Evolutionary conservation across 2,888 invertebrate species (phyloP).

Genomic region (Auanema freiburgensis): DNA sequence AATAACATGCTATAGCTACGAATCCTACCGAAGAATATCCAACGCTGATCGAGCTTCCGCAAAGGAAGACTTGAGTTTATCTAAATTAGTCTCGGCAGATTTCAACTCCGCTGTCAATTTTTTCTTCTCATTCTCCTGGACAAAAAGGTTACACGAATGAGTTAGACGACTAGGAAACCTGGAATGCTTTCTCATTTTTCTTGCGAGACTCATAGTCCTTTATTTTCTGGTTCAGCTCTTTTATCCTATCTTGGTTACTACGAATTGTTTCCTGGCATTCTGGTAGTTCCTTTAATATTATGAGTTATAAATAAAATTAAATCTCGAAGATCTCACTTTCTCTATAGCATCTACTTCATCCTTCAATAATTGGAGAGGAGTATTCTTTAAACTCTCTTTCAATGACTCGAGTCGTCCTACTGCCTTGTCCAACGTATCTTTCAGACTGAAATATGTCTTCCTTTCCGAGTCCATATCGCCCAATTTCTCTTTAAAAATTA

Average conservation of each 20-base stretch:
- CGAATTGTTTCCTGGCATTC: slow-evolving; percentile 6
- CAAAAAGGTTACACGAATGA: slow-evolving; percentile 3
- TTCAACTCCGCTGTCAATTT: slow-evolving; percentile 38
- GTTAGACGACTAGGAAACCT: slow-evolving; percentile 12
- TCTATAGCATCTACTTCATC: slow-evolving; percentile 27
- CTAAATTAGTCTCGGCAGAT: slow-evolving; percentile 17
- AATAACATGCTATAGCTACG: neutral
- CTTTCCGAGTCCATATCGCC: neutral
- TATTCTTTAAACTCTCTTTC: slow-evolving; percentile 33
- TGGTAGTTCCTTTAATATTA: slow-evolving; percentile 15
- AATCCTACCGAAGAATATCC: slow-evolving; percentile 8
- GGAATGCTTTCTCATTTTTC: slow-evolving; percentile 39
- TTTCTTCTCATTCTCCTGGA: slow-evolving; percentile 38
- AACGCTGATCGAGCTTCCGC: slow-evolving; percentile 12
- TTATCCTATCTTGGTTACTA: slow-evolving; percentile 20
- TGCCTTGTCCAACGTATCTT: slow-evolving; percentile 12
- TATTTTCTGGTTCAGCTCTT: slow-evolving; percentile 26
- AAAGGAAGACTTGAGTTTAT: slow-evolving; percentile 21
- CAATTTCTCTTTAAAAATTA: slow-evolving; percentile 2
- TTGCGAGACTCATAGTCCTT: slow-evolving; percentile 33
- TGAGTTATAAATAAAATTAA: neutral
- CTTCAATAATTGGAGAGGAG: slow-evolving; percentile 35
- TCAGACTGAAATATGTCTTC: slow-evolving; percentile 21
- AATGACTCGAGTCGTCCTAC: slow-evolving; percentile 23
- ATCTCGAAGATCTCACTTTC: slow-evolving; percentile 8